Base-by-base conservation (phyloP, 2,888 invertebrate species). In the Entomobrya multifasciata region DNA sequence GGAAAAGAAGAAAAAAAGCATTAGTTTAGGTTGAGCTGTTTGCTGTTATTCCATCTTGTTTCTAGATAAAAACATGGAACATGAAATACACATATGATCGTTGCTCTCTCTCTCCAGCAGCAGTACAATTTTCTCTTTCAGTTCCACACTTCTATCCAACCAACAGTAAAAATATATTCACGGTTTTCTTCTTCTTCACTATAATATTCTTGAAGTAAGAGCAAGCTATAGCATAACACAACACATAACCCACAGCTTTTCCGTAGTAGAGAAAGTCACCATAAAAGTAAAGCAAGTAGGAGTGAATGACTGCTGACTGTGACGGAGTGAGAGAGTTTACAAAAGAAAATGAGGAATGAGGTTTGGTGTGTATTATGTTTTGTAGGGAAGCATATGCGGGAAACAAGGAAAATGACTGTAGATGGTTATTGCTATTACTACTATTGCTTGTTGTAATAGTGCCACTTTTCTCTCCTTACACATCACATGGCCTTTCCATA, bases 371-470 rank as follows among this genome's bases (percentile, higher is more conserved):
- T n/a, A 22, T 15, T 27, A 52, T 62, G 79, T 52, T 36, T 55
- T 70, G 70, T 27, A 55, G 47, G 74, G 49, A 44, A 82, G 57
- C 82, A 82, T 82, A 82, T 82, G 82, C n/a, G n/a, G 72, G 72
- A 74, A 74, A 82, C 82, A 82, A 62, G 82, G 30, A 74, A 82
- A 82, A 62, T 62, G 47, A 60, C 82, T 74, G 44, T 81, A 62
- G 72, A 47, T 62, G 25, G 52, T 72, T 72, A 30, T 62, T 47
- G 60, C 25, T 72, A 52, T 72, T 17, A 22, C 11, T 25, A 62
- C 36, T 3, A 41, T 36, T n/a, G 65, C 36, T 36, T 65, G 8
- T 15, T 60, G 27, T 44, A 67, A 67, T 25, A 17, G 44, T 36
- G 36, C 36, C n/a, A 36, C 36, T 36, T 36, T n/a, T n/a, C n/a